Evolutionary conservation across 2,113 vertebrate species (phyloP).

Genomic region (Cacatua alba): DNA sequence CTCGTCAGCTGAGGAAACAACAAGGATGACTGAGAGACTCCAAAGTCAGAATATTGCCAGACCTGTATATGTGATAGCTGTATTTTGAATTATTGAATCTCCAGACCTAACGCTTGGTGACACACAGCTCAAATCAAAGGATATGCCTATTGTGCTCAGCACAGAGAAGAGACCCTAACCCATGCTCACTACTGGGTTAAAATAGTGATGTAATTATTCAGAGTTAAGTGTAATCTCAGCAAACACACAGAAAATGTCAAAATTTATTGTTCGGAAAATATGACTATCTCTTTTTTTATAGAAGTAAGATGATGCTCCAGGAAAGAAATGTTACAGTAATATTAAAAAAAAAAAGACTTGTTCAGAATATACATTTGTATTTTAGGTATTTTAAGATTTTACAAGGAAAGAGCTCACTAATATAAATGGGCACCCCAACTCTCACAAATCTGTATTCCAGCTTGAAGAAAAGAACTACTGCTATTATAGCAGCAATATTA

Average conservation of each 20-base stretch:
- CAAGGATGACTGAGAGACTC: background rate
- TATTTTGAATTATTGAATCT: background rate
- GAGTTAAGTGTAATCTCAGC: background rate
- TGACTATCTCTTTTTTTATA: background rate
- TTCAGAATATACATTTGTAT: background rate
- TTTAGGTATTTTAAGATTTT: background rate
- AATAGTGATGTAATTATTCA: background rate
- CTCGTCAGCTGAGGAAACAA: background rate
- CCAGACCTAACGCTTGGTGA: background rate
- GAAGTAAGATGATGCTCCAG: background rate
- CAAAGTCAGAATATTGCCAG: background rate
- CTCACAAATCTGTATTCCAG: background rate
- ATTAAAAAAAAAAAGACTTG: background rate
- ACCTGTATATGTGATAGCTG: background rate
- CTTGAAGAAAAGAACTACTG: slow-evolving; percentile 11
- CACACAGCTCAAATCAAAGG: background rate
- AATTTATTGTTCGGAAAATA: background rate
- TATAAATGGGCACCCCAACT: background rate
- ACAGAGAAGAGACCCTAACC: background rate
- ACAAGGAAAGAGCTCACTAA: background rate
- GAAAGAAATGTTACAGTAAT: background rate
- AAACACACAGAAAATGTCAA: background rate
- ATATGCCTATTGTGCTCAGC: background rate
- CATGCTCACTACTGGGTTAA: background rate
- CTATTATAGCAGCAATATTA: slow-evolving; percentile 18